A percentile compares a stretch with the other conserved stretches of the same genome.
phyloP scores from a whole-genome alignment of 2,113 vertebrate genomes.

The Salvator merianae region DNA sequence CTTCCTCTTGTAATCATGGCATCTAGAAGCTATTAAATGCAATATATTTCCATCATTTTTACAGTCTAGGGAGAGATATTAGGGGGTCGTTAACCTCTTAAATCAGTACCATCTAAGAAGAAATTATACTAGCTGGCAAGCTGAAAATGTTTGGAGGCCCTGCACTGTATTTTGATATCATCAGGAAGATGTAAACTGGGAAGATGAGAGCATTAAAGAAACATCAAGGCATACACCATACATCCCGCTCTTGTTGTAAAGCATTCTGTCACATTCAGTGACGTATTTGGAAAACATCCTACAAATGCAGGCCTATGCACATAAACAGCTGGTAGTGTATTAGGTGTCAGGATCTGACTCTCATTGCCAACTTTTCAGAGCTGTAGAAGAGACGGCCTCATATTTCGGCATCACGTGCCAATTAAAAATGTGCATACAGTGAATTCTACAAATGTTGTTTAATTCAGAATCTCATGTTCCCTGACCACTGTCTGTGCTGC shows the following conservation, averaged over 20 bases:
- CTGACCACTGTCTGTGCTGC: too few species aligned
- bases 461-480: too few species aligned
- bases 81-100: constrained; percentile 59
- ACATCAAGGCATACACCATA: constrained; percentile 18
- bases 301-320: neutral
- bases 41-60: constrained; percentile 53
- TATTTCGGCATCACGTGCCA: neutral
- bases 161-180: constrained; percentile 29
- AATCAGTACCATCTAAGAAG: constrained; percentile 42
- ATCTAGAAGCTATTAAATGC: constrained; percentile 32
- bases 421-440: neutral
- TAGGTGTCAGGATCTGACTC: neutral
- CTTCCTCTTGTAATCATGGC: neutral
- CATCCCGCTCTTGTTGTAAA: constrained; percentile 21
- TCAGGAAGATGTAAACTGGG: constrained; percentile 13
- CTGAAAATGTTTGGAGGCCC: constrained; percentile 40
- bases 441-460: too few species aligned
- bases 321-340: neutral
- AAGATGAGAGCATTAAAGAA: neutral
- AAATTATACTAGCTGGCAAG: constrained; percentile 50
- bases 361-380: neutral
- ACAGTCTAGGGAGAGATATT: constrained; percentile 31
- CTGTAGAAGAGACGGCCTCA: neutral
- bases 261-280: constrained; percentile 25
- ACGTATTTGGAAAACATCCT: constrained; percentile 29